Percentiles rank a stretch among this genome's conserved stretches.
Evolutionary conservation across 2,797 vertebrate species (phyloP).

Genomic region (Decapterus maruadsi): DNA sequence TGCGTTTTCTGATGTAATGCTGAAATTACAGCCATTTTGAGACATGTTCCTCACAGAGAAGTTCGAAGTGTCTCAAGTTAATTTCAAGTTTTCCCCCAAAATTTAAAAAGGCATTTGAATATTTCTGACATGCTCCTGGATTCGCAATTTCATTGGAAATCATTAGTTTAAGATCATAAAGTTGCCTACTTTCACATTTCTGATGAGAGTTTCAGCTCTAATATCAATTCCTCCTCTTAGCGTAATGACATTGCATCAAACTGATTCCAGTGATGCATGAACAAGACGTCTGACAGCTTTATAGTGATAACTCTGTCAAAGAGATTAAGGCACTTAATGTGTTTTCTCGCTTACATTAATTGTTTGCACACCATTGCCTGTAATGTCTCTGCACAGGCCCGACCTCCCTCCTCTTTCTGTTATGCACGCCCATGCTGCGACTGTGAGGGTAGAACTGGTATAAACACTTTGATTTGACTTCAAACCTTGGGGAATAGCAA

Average conservation of each 20-base stretch:
- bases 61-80: conserved; percentile 14
- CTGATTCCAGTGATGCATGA: conserved; percentile 77
- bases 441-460: conserved; percentile 69
- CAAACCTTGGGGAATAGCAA: conserved; percentile 82
- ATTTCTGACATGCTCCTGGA: conserved; percentile 43
- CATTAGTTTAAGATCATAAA: conserved; percentile 74
- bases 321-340: conserved; percentile 85
- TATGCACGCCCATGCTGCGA: conserved; percentile 77
- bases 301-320: conserved; percentile 80
- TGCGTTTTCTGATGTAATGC: conserved; percentile 21
- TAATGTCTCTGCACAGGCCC: conserved; percentile 73
- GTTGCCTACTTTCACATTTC: conserved; percentile 54
- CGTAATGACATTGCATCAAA: conserved; percentile 81
- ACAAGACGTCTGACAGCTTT: conserved; percentile 83
- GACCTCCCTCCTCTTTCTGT: conserved; percentile 65
- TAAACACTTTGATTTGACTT: conserved; percentile 82
- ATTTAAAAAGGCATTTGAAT: conserved; percentile 23
- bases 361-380: conserved; percentile 85
- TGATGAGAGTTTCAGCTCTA: conserved; percentile 62
- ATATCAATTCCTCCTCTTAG: conserved; percentile 72
- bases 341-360: conserved; percentile 83
- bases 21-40: neutral
- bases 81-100: conserved; percentile 13
- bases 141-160: conserved; percentile 60
- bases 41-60: neutral